Percentiles rank a stretch among this genome's conserved stretches.
Conservation (phyloP, 2,888 invertebrate genomes). For the Pycnomerus fuliginosus region DNA sequence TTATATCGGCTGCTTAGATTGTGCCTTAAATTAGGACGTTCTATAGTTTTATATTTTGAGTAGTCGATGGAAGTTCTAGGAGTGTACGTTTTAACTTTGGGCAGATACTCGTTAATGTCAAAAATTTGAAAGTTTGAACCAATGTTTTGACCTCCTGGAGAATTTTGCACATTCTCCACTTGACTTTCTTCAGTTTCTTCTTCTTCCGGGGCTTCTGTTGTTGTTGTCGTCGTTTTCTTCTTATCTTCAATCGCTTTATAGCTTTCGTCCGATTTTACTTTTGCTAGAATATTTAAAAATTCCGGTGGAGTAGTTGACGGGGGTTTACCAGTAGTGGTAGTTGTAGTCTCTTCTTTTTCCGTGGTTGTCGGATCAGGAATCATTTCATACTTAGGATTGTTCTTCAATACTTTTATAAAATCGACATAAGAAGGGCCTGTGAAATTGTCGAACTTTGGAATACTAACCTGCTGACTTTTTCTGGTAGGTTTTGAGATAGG, state of each 20-base stretch:
- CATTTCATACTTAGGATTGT: constrained; percentile 37
- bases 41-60: constrained; percentile 50
- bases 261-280: constrained; percentile 36
- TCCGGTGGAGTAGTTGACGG: constrained; percentile 42
- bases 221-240: constrained; percentile 28
- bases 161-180: constrained; percentile 39
- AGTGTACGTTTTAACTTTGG: constrained; percentile 43
- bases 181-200: constrained; percentile 31
- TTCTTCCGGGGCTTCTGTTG: constrained; percentile 28
- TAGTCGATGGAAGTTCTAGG: constrained; percentile 47
- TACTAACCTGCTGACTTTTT: constrained; percentile 27
- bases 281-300: constrained; percentile 45
- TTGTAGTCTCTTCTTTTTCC: constrained; percentile 30
- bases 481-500: constrained; percentile 29
- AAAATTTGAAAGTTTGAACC: constrained; percentile 40
- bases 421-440: constrained; percentile 43
- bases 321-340: constrained; percentile 32
- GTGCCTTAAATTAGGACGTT: constrained; percentile 35
- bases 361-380: constrained; percentile 49
- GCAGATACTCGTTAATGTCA: constrained; percentile 47
- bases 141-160: constrained; percentile 37
- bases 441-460: constrained; percentile 31
- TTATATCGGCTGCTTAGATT: constrained; percentile 40
- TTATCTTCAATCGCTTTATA: constrained; percentile 43
- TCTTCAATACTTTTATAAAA: constrained; percentile 43